A percentile compares a stretch with the other conserved stretches of the same genome.
phyloP scores from a whole-genome alignment of 1,140 invertebrate species.

The Diachasmimorpha longicaudata region DNA sequence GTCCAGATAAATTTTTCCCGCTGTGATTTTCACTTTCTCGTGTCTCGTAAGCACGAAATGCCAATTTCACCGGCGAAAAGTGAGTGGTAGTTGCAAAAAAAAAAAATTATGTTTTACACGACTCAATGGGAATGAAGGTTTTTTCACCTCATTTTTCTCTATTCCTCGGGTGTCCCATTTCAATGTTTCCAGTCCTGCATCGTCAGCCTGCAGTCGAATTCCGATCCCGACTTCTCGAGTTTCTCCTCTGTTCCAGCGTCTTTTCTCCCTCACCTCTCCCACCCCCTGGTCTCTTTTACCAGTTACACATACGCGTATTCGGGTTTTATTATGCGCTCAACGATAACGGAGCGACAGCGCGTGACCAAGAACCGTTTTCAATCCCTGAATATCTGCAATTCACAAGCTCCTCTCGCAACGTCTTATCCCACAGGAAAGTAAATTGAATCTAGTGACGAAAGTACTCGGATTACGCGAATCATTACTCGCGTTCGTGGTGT shows the following conservation, averaged over 20 bases:
- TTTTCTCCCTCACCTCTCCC: not conserved
- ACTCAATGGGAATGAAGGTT: not conserved
- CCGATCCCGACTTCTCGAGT: not conserved
- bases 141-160: not conserved
- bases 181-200: not conserved
- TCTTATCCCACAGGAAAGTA: not conserved
- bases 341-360: conserved; percentile 18
- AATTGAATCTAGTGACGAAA: conserved; percentile 10
- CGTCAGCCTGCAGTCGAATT: not conserved
- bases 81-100: too few species aligned
- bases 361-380: conserved; percentile 20
- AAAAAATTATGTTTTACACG: not conserved
- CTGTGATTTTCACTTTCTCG: too few species aligned
- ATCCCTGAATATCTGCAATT: not conserved
- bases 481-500: not conserved
- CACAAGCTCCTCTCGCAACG: not conserved
- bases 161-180: not conserved
- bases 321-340: not conserved
- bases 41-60: too few species aligned
- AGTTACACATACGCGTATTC: not conserved
- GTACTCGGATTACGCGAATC: conserved; percentile 16
- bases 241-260: not conserved
- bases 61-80: too few species aligned
- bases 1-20: too few species aligned
- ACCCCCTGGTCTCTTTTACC: not conserved